These are phyloP conservation scores for Scaptodrosophila latifasciaeformis DNA, from an alignment of 2,888 invertebrate genomes.

Conservation along the genomic window DNA sequence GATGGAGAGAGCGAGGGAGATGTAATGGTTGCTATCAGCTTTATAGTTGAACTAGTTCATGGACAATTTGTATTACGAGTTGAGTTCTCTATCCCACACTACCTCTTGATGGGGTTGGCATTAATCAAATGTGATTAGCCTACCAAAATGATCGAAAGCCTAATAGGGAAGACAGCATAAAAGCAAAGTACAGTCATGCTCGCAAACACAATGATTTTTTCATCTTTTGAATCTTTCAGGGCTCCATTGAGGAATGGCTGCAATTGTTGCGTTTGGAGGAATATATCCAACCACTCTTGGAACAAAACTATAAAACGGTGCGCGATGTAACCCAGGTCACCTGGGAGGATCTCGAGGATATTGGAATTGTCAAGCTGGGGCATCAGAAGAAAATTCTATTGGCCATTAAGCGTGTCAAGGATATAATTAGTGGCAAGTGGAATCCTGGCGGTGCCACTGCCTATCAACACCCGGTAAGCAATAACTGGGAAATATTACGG, in stretches of 20 bases:
- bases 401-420: slow-evolving; percentile 97
- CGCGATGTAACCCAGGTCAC: slow-evolving; percentile 95
- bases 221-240: slow-evolving; percentile 76
- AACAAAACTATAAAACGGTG: slow-evolving; percentile 95
- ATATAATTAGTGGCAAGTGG: slow-evolving; percentile 90
- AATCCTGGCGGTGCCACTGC: slow-evolving; percentile 74
- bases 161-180: slow-evolving; percentile 3
- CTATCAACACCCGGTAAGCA: slow-evolving; percentile 73
- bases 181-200: slow-evolving; percentile 7
- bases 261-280: slow-evolving; percentile 92
- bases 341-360: slow-evolving; percentile 99
- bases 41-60: slow-evolving; percentile 59
- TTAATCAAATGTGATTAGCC: slow-evolving; percentile 54
- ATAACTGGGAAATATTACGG: no score
- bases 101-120: slow-evolving; percentile 23
- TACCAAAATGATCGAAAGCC: slow-evolving; percentile 12
- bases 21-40: slow-evolving; percentile 37
- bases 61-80: slow-evolving; percentile 59
- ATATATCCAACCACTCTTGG: slow-evolving; percentile 91
- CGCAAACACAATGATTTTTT: no score
- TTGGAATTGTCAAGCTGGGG: slow-evolving; percentile 93
- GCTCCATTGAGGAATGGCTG: slow-evolving; percentile 96
- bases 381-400: slow-evolving; percentile 99
- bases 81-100: no score
- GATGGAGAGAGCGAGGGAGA: no score